Conservation (phyloP, 2,797 vertebrate genomes). For the Hozukius guyotensis region DNA sequence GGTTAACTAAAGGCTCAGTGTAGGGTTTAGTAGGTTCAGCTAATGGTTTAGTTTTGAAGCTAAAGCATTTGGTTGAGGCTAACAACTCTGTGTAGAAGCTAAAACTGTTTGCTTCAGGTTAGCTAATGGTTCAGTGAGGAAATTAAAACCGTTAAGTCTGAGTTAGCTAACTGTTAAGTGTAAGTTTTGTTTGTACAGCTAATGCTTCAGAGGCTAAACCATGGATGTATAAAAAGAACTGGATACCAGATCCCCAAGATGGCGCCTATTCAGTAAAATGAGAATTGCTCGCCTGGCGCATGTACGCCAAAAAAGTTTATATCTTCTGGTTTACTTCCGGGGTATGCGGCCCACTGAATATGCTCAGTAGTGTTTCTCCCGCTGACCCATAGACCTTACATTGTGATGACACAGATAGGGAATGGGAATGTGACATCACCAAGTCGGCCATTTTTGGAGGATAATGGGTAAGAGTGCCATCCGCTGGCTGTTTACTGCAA, state of each 20-base stretch:
- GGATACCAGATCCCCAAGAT: rapidly evolving
- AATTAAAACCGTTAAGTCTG: background rate
- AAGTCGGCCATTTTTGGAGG: too few relatives aligned
- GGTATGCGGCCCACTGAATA: background rate
- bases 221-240: background rate
- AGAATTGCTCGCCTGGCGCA: background rate
- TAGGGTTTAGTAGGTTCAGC: background rate
- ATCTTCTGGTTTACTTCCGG: background rate
- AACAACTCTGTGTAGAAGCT: background rate
- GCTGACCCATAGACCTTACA: background rate
- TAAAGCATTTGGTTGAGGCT: background rate
- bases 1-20: background rate
- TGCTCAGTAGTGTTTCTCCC: background rate
- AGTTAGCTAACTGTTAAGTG: background rate
- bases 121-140: background rate
- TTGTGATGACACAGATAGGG: background rate
- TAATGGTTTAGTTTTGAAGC: background rate
- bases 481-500: too few relatives aligned
- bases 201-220: background rate
- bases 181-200: background rate
- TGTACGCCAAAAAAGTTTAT: background rate
- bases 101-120: background rate
- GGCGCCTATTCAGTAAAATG: background rate
- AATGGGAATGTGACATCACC: too few relatives aligned
- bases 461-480: too few relatives aligned